These are phyloP conservation scores for Eleutherodactylus coqui DNA, from an alignment of 2,797 vertebrate genomes.

Conservation along the genomic window DNA sequence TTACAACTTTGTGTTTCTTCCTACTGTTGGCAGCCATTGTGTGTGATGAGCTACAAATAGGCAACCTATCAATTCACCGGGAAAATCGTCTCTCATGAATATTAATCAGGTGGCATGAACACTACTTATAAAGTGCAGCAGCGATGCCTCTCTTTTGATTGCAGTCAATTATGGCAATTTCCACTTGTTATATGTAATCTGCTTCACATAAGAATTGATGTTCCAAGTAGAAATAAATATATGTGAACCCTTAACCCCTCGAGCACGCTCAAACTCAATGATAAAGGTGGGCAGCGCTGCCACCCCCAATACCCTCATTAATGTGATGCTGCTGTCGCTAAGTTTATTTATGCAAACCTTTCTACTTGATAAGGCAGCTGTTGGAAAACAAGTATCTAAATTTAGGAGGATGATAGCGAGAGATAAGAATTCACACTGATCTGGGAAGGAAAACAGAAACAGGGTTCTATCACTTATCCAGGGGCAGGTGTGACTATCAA, in stretches of 20 bases:
- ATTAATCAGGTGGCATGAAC: not conserved
- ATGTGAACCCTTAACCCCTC: not conserved
- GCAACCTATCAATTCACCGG: not conserved
- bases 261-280: not conserved
- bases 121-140: not conserved
- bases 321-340: not conserved
- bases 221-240: not conserved
- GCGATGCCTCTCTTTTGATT: constrained; percentile 14
- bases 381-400: not conserved
- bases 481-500: too few species aligned
- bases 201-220: not conserved
- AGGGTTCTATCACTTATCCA: not conserved
- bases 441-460: not conserved
- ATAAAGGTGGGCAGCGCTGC: not conserved
- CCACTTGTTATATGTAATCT: constrained; percentile 3
- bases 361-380: constrained; percentile 12
- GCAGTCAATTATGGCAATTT: constrained; percentile 24
- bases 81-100: constrained; percentile 18
- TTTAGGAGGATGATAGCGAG: not conserved
- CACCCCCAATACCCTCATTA: not conserved
- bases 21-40: not conserved
- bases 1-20: not conserved
- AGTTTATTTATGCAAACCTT: constrained; percentile 10
- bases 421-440: constrained; percentile 19
- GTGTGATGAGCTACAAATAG: not conserved